These are phyloP conservation scores for Glossophaga mutica DNA, from an alignment of 2,797 vertebrate genomes.

Conservation along the genomic window DNA sequence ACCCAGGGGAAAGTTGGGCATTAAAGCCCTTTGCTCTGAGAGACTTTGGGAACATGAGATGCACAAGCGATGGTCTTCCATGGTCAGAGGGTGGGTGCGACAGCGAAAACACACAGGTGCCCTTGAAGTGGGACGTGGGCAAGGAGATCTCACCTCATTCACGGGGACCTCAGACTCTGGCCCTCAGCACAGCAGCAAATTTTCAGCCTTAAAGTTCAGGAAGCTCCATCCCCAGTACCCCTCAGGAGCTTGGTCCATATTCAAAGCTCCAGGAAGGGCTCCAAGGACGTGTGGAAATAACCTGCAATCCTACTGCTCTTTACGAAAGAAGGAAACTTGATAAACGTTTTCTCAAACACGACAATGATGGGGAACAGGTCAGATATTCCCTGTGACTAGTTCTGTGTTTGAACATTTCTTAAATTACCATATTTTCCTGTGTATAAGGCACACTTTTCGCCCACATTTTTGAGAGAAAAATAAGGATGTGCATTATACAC, in stretches of 20 bases:
- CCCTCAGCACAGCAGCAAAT: not conserved
- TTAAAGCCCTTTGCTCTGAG: too few relatives aligned
- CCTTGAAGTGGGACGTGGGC: rapidly evolving
- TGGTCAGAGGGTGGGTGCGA: rapidly evolving
- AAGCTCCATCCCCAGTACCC: too few relatives aligned
- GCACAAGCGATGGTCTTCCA: rapidly evolving
- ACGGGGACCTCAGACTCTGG: rapidly evolving
- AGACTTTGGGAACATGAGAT: rapidly evolving
- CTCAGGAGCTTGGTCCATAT: rapidly evolving
- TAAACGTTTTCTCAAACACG: too few relatives aligned
- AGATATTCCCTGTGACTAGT: not conserved
- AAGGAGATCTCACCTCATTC: not conserved
- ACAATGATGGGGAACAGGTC: not conserved
- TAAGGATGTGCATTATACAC: too few relatives aligned
- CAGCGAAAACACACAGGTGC: rapidly evolving
- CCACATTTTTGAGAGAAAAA: too few relatives aligned
- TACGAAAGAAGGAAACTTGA: not conserved
- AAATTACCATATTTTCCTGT: not conserved
- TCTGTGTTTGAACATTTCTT: not conserved
- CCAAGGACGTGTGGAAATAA: not conserved
- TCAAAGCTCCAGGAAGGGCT: not conserved
- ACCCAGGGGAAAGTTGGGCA: rapidly evolving
- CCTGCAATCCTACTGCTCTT: not conserved
- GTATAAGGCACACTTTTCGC: too few relatives aligned
- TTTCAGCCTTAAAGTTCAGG: rapidly evolving